Evolutionary conservation across 2,888 invertebrate species (phyloP).

Genomic region (Pachliopta kotzebuea): DNA sequence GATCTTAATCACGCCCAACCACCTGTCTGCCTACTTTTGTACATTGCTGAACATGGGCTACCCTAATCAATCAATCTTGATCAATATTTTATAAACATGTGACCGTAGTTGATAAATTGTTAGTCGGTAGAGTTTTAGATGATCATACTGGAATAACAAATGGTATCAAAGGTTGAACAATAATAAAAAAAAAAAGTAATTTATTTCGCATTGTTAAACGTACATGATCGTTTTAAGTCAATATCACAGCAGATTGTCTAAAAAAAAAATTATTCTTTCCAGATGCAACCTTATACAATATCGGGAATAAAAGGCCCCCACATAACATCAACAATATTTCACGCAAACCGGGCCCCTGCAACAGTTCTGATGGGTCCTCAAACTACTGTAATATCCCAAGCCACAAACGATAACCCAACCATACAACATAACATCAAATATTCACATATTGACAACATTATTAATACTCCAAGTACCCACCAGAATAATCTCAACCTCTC

Average conservation of each 20-base stretch:
- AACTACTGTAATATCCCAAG: slow-evolving; percentile 69
- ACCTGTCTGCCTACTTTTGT: too few relatives aligned
- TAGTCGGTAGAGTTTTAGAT: too few relatives aligned
- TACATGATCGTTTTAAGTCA: too few relatives aligned
- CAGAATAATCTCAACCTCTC: slow-evolving; percentile 49
- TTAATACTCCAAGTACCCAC: slow-evolving; percentile 51
- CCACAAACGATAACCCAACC: slow-evolving; percentile 46
- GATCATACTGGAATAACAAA: too few relatives aligned
- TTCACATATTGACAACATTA: slow-evolving; percentile 63
- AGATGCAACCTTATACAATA: slow-evolving; percentile 70
- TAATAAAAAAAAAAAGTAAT: too few relatives aligned
- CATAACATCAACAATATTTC: slow-evolving; percentile 68
- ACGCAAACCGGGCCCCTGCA: slow-evolving; percentile 58
- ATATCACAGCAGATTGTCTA: too few relatives aligned
- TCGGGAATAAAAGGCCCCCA: slow-evolving; percentile 61
- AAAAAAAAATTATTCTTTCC: slow-evolving; percentile 33
- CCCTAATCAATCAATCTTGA: too few relatives aligned
- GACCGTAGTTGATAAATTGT: too few relatives aligned
- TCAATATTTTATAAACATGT: too few relatives aligned
- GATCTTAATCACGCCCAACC: background rate
- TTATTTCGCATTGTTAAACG: too few relatives aligned
- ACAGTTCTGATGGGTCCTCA: slow-evolving; percentile 71
- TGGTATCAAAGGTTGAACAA: too few relatives aligned
- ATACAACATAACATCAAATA: slow-evolving; percentile 56
- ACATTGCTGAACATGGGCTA: too few relatives aligned